Evolutionary conservation across 92 coral and sea anemone genomes (phyloP), one percentile per base, ranked within the genome.

Genomic region (Actinernus sp.): DNA sequence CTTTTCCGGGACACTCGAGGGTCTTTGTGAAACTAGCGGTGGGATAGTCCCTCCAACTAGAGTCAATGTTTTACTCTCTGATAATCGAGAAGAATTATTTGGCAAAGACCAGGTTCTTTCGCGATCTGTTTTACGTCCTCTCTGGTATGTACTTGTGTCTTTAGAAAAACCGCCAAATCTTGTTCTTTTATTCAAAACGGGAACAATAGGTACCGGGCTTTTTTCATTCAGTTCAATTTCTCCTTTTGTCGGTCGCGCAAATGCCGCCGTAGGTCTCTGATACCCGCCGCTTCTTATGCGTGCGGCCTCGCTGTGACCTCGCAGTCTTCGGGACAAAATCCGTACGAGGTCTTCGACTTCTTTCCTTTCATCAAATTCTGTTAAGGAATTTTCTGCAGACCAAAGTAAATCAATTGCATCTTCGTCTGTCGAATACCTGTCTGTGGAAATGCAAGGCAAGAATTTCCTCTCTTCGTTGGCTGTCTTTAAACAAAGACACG

Each of bases 231-330:
- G 39, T 14, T 68, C 71, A 33, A 90, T 63, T 51, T 90, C 97
- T 40, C 97, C 97, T 55, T 86, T 85, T 1, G 97, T 90, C 5
- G 97, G 97, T 36, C 79, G 52, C 0, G 92, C 82, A 40, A 43
- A 90, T 0, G 86, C 61, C 2, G 97, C 92, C 13, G 54, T 49
- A 2, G 88, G 89, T 19, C 76, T 54, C 17, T 27, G 39, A 3
- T 28, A 52, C 21, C 17, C 11, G 8, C 19, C 16, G 37, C 43
- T 23, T 14, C 55, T 14, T n/a, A n/a, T n/a, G n/a, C n/a, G n/a
- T n/a, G n/a, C n/a, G 3, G 41, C 39, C 19, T 48, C 36, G n/a
- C 59, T 38, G 32, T 75, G 51, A 44, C 60, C 61, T 31, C 79
- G 62, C 20, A 75, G 52, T 72, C 74, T 70, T 18, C 70, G 75